Evolutionary conservation across 2,113 vertebrate species (phyloP).

Genomic region (Triplophysa siluroides): DNA sequence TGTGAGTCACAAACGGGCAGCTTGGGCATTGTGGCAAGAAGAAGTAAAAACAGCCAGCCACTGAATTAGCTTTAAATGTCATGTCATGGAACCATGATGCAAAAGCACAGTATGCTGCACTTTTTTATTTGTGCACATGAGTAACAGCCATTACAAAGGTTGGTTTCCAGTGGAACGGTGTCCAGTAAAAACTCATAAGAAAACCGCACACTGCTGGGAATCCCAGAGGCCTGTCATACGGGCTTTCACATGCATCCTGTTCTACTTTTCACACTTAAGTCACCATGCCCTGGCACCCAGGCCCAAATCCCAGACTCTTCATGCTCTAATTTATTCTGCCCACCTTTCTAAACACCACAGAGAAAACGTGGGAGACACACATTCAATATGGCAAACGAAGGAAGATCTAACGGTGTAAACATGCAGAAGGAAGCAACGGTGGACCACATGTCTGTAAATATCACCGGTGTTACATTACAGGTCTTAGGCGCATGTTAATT

Average conservation of each 20-base stretch:
- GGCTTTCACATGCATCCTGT: conserved; percentile 30
- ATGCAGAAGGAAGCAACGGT: not conserved
- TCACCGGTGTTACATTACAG: conserved; percentile 30
- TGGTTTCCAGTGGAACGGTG: conserved; percentile 45
- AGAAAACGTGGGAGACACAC: conserved; percentile 6
- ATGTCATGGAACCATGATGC: conserved; percentile 47
- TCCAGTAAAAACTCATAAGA: conserved; percentile 54
- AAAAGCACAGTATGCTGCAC: conserved; percentile 35
- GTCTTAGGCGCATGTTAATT: conserved; percentile 18
- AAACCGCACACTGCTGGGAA: conserved; percentile 45
- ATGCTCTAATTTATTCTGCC: conserved; percentile 17
- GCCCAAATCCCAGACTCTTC: conserved; percentile 5
- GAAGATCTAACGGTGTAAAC: not conserved
- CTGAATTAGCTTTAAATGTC: conserved; percentile 54
- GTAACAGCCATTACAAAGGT: conserved; percentile 45
- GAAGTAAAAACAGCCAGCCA: conserved; percentile 43
- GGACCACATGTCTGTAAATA: conserved; percentile 23
- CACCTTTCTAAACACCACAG: not conserved
- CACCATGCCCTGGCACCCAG: conserved; percentile 47
- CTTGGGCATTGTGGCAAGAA: conserved; percentile 26
- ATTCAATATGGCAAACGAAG: not conserved
- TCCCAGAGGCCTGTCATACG: conserved; percentile 46
- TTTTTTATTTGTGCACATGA: conserved; percentile 50
- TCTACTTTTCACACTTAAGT: conserved; percentile 56
- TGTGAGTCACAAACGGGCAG: conserved; percentile 32